Evolutionary conservation across 1,140 invertebrate genomes (phyloP).

Genomic region (Chlorops oryzae): DNA sequence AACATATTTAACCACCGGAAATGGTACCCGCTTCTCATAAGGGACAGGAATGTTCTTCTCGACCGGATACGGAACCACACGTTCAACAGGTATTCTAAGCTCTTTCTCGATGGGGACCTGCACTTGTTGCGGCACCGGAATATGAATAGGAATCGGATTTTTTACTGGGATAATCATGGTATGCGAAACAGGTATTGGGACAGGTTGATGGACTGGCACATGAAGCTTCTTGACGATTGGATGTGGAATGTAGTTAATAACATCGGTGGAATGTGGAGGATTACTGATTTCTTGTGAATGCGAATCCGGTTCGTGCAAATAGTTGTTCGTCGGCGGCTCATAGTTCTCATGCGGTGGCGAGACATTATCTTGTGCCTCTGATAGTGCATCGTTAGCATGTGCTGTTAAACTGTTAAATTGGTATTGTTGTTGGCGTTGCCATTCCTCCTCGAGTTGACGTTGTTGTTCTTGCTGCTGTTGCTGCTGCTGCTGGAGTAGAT

Average conservation of each 20-base stretch:
- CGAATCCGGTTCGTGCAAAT: too few relatives aligned
- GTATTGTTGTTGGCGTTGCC: too few relatives aligned
- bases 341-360: too few relatives aligned
- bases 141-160: slow-evolving; percentile 66
- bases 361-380: too few relatives aligned
- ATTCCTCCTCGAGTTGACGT: too few relatives aligned
- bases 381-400: too few relatives aligned
- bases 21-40: slow-evolving; percentile 66
- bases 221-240: slow-evolving; percentile 65
- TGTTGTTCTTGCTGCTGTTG: too few relatives aligned
- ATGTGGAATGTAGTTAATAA: slow-evolving; percentile 60
- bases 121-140: slow-evolving; percentile 65
- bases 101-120: slow-evolving; percentile 65
- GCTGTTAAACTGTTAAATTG: too few relatives aligned
- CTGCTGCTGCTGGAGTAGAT: too few relatives aligned
- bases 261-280: slow-evolving; percentile 61
- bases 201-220: slow-evolving; percentile 58
- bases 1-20: slow-evolving; percentile 64
- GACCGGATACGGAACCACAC: slow-evolving; percentile 64
- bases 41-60: slow-evolving; percentile 68
- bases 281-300: too few relatives aligned
- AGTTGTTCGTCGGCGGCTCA: too few relatives aligned
- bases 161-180: slow-evolving; percentile 63
- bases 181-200: slow-evolving; percentile 64
- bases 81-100: slow-evolving; percentile 63